Evolutionary conservation across 1,140 invertebrate species (phyloP).

Genomic region (Battus philenor): DNA sequence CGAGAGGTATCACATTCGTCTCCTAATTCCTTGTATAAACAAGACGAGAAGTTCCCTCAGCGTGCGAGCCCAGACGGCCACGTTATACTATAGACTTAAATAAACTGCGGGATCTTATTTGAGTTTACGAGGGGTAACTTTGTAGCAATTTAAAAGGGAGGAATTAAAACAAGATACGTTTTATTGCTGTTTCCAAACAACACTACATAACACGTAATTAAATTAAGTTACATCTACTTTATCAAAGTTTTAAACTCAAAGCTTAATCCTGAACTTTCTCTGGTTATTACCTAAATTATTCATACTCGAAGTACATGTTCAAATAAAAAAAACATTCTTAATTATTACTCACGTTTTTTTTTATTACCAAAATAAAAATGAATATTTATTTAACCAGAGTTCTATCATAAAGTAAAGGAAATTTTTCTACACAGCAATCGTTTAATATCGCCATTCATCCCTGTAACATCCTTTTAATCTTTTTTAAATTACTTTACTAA

Average conservation of each 20-base stretch:
- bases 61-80: conserved; percentile 29
- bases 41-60: conserved; percentile 46
- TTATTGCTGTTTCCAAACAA: conserved; percentile 9
- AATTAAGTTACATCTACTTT: conserved; percentile 10
- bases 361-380: too few relatives aligned
- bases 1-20: conserved; percentile 31
- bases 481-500: too few relatives aligned
- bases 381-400: too few relatives aligned
- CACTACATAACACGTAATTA: conserved; percentile 13
- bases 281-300: too few relatives aligned
- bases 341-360: too few relatives aligned
- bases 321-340: too few relatives aligned
- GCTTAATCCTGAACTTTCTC: too few relatives aligned
- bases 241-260: conserved; percentile 11
- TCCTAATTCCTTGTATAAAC: conserved; percentile 64
- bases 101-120: conserved; percentile 63
- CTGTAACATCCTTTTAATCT: too few relatives aligned
- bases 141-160: conserved; percentile 24
- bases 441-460: too few relatives aligned
- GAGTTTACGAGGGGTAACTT: conserved; percentile 44
- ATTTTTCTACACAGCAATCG: too few relatives aligned
- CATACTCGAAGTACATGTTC: too few relatives aligned
- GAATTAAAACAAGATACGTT: conserved; percentile 16
- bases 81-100: conserved; percentile 44
- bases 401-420: too few relatives aligned